Evolutionary conservation across 1,140 invertebrate genomes (phyloP).

Genomic region (Orchestia grillus): DNA sequence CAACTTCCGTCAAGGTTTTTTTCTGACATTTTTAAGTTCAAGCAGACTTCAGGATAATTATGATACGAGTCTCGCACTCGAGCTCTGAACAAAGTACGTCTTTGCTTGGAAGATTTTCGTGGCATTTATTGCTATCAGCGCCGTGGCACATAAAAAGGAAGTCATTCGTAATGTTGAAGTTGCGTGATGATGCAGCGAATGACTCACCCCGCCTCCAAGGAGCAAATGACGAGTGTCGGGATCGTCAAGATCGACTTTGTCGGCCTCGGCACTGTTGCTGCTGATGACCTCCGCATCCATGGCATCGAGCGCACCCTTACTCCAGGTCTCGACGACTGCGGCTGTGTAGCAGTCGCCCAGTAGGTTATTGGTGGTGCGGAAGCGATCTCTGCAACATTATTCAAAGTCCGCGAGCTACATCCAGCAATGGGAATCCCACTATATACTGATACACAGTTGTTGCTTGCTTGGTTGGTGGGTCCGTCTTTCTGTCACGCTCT

Average conservation of each 20-base stretch:
- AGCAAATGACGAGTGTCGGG: slow-evolving; percentile 41
- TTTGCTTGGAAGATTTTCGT: too few relatives aligned
- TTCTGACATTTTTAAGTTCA: too few relatives aligned
- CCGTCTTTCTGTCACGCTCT: too few relatives aligned
- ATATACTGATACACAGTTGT: too few relatives aligned
- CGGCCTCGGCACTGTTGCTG: slow-evolving; percentile 58
- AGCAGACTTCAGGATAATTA: too few relatives aligned
- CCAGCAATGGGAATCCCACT: too few relatives aligned
- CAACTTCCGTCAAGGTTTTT: too few relatives aligned
- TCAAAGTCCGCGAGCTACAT: too few relatives aligned
- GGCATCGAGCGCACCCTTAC: slow-evolving; percentile 83
- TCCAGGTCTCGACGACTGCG: slow-evolving; percentile 86
- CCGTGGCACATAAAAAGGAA: background rate
- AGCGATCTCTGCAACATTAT: slow-evolving; percentile 79
- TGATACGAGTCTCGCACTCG: too few relatives aligned
- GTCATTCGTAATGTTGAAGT: background rate
- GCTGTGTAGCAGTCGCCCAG: slow-evolving; percentile 89
- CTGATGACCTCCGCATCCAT: slow-evolving; percentile 70
- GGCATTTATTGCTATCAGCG: too few relatives aligned
- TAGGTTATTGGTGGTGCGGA: slow-evolving; percentile 90
- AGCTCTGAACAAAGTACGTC: too few relatives aligned
- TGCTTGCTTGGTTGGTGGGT: too few relatives aligned
- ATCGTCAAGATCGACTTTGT: slow-evolving; percentile 56
- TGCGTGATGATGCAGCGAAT: background rate
- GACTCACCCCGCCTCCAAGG: background rate